A percentile compares a stretch with the other conserved stretches of the same genome.
Conservation (phyloP, 2,113 vertebrate genomes). For the Tragelaphus imberbis region DNA sequence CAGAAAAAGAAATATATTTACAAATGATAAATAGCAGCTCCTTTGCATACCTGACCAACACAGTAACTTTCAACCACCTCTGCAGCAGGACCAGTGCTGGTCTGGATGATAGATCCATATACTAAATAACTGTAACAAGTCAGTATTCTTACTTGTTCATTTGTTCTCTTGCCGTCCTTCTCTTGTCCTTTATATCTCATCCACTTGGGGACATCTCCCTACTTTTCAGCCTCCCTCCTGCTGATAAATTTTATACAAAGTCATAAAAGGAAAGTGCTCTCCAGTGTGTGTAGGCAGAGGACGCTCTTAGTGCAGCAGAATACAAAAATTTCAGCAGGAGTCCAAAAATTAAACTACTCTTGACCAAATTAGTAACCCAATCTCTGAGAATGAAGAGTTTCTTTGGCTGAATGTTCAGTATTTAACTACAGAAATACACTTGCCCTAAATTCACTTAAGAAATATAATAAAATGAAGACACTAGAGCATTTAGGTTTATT, state of each 20-base stretch:
- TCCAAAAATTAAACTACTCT: not conserved
- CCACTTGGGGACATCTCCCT: not conserved
- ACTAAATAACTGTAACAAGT: not conserved
- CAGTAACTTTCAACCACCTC: not conserved
- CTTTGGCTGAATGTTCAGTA: not conserved
- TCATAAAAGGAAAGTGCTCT: not conserved
- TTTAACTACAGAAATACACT: not conserved
- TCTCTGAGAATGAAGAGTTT: not conserved
- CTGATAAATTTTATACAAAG: not conserved
- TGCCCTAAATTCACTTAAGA: not conserved
- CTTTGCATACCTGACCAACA: not conserved
- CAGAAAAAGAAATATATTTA: not conserved
- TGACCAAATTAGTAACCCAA: not conserved
- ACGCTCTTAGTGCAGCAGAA: not conserved
- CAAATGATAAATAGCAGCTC: not conserved
- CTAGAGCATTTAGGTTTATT: not conserved
- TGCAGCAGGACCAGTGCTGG: not conserved
- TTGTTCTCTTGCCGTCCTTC: not conserved
- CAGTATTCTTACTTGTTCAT: not conserved
- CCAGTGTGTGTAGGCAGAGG: not conserved
- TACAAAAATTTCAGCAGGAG: not conserved
- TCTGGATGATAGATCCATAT: not conserved
- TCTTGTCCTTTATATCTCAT: not conserved
- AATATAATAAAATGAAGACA: constrained; percentile 5
- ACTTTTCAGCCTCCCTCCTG: not conserved